Percentiles rank a stretch among this genome's conserved stretches.
Conservation (phyloP, 2,797 vertebrate genomes). For the Hozukius guyotensis region DNA sequence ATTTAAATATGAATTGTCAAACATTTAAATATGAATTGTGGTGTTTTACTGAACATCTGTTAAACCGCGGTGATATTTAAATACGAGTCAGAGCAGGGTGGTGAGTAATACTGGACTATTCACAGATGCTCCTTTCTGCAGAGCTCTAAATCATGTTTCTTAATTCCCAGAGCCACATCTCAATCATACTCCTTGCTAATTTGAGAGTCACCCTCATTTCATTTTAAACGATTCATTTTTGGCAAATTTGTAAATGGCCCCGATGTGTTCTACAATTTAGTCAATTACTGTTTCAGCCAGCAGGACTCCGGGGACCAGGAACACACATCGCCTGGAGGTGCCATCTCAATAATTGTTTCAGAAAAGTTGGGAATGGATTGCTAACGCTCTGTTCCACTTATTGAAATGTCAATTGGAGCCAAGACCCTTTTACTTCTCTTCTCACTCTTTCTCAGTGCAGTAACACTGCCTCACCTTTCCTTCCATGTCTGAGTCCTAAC, state of each 20-base stretch:
- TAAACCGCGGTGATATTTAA: conserved; percentile 78
- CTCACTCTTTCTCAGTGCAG: conserved; percentile 45
- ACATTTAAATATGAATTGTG: conserved; percentile 49
- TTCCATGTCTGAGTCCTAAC: conserved; percentile 14
- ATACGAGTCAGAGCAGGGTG: conserved; percentile 77
- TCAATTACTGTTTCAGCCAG: conserved; percentile 99
- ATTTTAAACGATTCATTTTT: conserved; percentile 99
- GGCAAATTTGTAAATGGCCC: conserved; percentile 99
- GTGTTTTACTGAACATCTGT: conserved; percentile 64
- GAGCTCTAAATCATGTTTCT: conserved; percentile 87
- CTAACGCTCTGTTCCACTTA: conserved; percentile 99
- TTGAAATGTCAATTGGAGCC: conserved; percentile 99
- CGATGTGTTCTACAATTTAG: conserved; percentile 99
- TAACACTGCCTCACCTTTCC: conserved; percentile 30
- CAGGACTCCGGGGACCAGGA: conserved; percentile 98
- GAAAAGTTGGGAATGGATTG: conserved; percentile 99
- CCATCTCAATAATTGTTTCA: conserved; percentile 99
- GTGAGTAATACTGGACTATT: conserved; percentile 84
- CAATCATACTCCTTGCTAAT: conserved; percentile 99
- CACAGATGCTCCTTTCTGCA: conserved; percentile 88
- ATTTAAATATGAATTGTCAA: conserved; percentile 46
- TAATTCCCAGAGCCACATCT: conserved; percentile 98
- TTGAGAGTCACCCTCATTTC: conserved; percentile 99
- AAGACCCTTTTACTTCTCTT: conserved; percentile 82
- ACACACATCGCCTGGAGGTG: conserved; percentile 99